Conservation (phyloP, 2,797 vertebrate genomes). For the Hoplostethus mediterraneus region DNA sequence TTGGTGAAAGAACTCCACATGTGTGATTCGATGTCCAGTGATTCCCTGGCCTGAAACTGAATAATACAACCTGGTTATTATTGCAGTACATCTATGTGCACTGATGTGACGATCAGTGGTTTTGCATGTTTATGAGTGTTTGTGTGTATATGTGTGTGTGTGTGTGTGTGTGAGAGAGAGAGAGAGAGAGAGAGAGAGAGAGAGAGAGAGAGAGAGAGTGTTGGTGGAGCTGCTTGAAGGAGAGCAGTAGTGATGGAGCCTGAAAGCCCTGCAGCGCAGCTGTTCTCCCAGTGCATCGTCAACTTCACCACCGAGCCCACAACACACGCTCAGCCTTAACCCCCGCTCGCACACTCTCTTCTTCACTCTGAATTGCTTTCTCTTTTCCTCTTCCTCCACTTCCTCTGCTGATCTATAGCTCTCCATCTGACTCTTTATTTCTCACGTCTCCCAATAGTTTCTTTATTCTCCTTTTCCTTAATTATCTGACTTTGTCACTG, state of each 20-base stretch:
- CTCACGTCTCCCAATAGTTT: conserved; percentile 14
- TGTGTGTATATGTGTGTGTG: conserved; percentile 34
- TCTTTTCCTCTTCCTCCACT: conserved; percentile 40
- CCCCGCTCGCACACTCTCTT: conserved; percentile 54
- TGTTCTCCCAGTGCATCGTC: conserved; percentile 82
- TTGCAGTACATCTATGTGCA: conserved; percentile 46
- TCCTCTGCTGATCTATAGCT: conserved; percentile 38
- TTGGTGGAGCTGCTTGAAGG: conserved; percentile 79
- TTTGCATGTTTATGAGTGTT: conserved; percentile 67
- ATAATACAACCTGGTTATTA: conserved; percentile 51
- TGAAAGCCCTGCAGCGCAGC: conserved; percentile 82
- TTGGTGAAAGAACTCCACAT: conserved; percentile 22
- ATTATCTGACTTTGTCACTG: conserved; percentile 21
- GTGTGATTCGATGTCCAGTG: conserved; percentile 16
- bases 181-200: conserved; percentile 32
- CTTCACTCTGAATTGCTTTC: conserved; percentile 41
- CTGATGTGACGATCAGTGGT: conserved; percentile 66
- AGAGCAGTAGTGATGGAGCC: conserved; percentile 84
- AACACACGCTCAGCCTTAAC: conserved; percentile 73
- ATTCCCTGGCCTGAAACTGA: conserved; percentile 31
- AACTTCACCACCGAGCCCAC: conserved; percentile 79
- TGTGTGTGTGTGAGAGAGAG: conserved; percentile 14
- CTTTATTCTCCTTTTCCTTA: conserved; percentile 28
- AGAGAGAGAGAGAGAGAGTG: conserved; percentile 45
- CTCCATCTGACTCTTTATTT: conserved; percentile 29